Percentiles rank a stretch among this genome's conserved stretches.
These are phyloP conservation scores for Zapus hudsonius DNA, from an alignment of 2,113 vertebrate species.

Conservation along the genomic window DNA sequence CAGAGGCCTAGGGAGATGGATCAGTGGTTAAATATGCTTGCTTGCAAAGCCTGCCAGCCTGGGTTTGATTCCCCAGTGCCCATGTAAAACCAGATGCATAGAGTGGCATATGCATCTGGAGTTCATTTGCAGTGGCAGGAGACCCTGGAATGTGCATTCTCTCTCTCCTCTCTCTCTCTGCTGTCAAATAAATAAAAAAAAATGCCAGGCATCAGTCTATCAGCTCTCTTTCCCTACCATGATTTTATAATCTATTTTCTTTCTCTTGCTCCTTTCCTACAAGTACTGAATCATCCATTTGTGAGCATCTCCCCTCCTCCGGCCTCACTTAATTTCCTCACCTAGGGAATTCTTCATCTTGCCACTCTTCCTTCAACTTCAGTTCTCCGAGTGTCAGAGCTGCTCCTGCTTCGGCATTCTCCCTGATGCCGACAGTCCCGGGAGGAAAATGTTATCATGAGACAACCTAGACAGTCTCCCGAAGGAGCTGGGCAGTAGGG, in stretches of 20 bases:
- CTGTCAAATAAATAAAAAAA: too few relatives aligned
- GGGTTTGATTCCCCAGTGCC: too few relatives aligned
- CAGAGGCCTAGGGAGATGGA: not conserved
- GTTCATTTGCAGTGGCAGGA: too few relatives aligned
- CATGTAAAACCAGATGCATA: too few relatives aligned
- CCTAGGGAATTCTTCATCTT: conserved; percentile 91
- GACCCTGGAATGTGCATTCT: too few relatives aligned
- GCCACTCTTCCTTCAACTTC: conserved; percentile 91
- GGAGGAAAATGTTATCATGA: not conserved
- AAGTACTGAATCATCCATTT: not conserved
- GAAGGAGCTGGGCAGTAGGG: not conserved
- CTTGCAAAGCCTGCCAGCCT: too few relatives aligned
- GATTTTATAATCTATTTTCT: not conserved
- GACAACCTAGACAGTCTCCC: not conserved
- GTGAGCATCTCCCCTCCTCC: not conserved
- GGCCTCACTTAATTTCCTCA: conserved; percentile 59
- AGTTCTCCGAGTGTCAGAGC: conserved; percentile 50
- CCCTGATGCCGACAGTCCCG: not conserved
- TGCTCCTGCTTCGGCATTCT: conserved; percentile 12
- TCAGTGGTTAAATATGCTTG: too few relatives aligned
- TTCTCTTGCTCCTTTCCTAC: not conserved
- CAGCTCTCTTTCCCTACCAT: rapidly evolving
- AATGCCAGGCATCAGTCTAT: not conserved
- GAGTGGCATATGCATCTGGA: too few relatives aligned
- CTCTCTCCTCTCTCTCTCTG: too few relatives aligned